A percentile compares a stretch with the other conserved stretches of the same genome.
Conservation (phyloP, 2,113 vertebrate genomes). For the Hyla sarda region DNA sequence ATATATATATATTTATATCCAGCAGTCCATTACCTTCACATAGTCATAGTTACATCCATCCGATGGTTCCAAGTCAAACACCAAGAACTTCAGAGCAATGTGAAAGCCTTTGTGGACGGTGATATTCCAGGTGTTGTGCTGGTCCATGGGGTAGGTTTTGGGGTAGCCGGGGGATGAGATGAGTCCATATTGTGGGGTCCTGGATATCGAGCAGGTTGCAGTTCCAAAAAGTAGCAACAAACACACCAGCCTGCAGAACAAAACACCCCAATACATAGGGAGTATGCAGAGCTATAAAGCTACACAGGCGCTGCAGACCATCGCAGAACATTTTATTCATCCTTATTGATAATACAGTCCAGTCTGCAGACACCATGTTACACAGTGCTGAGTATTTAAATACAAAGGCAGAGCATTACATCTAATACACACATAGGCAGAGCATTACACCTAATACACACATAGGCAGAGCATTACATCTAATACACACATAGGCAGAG, state of each 20-base stretch:
- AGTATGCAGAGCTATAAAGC: too few relatives aligned
- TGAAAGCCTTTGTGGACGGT: conserved; percentile 79
- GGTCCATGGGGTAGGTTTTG: conserved; percentile 80
- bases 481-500: not conserved
- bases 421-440: not conserved
- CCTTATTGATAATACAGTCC: too few relatives aligned
- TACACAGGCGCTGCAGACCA: too few relatives aligned
- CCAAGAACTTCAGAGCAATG: conserved; percentile 83
- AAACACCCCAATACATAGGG: not conserved
- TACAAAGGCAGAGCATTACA: not conserved
- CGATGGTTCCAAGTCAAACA: conserved; percentile 88
- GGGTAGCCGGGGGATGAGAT: conserved; percentile 85
- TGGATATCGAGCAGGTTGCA: not conserved
- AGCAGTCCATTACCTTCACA: conserved; percentile 77
- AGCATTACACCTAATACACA: not conserved
- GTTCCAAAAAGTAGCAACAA: conserved; percentile 24
- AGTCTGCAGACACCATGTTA: not conserved
- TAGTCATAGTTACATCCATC: conserved; percentile 84
- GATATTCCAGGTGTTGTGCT: conserved; percentile 77
- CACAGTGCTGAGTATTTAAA: not conserved
- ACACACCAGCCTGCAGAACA: conserved; percentile 13
- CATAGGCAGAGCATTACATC: not conserved
- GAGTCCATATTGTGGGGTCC: conserved; percentile 72
- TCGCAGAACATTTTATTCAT: too few relatives aligned
- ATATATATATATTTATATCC: too few relatives aligned